Conservation (phyloP, 2,113 vertebrate genomes). For the Hemichromis elongatus region DNA sequence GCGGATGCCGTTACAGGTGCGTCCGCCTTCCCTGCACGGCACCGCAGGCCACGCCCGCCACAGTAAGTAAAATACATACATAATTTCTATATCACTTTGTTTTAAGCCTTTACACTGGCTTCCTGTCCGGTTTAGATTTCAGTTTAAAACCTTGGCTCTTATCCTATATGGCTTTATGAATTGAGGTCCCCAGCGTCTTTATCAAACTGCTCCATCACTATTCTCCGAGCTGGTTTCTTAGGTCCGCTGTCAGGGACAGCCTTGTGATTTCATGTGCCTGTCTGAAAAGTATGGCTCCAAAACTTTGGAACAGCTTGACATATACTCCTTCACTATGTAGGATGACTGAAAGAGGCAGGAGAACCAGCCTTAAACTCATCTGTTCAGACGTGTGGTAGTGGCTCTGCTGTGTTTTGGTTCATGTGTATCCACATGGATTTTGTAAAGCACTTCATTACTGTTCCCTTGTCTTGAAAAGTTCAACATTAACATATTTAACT, state of each 20-base stretch:
- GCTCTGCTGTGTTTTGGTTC: background rate
- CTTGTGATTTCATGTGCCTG: background rate
- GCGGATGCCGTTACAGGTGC: no score
- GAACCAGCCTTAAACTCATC: background rate
- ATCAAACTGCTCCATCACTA: background rate
- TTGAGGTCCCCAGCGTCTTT: background rate
- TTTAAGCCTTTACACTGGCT: background rate
- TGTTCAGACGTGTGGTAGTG: background rate
- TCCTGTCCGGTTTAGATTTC: background rate
- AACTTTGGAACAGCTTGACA: background rate
- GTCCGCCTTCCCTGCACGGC: no score
- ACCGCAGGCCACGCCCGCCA: no score
- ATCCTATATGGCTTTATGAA: background rate
- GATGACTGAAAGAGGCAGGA: rapidly evolving
- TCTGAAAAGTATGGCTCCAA: background rate
- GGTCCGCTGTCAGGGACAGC: background rate
- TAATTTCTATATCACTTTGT: background rate
- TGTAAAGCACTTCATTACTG: background rate
- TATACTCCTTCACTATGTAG: background rate
- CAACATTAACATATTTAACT: background rate
- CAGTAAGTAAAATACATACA: no score
- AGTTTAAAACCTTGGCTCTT: background rate
- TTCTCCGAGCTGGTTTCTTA: background rate
- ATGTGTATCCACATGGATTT: background rate
- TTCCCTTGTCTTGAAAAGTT: background rate